Percentiles rank a stretch among this genome's conserved stretches.
These are phyloP conservation scores for Naja naja DNA, from an alignment of 2,113 vertebrate species.

Conservation along the genomic window DNA sequence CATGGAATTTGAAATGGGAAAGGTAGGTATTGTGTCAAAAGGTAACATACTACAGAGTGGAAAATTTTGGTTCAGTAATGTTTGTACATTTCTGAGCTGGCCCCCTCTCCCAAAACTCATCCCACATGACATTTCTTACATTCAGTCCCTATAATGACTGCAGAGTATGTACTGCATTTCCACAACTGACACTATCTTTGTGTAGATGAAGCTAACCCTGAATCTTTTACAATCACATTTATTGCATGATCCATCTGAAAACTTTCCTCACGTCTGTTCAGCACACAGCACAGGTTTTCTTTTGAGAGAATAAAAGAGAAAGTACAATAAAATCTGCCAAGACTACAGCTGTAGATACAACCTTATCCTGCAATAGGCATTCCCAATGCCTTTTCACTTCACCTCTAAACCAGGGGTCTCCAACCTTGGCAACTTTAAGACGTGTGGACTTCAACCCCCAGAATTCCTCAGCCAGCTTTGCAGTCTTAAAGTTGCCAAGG, in stretches of 20 bases:
- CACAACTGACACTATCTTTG: background rate
- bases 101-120: too few relatives aligned
- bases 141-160: background rate
- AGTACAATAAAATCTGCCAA: background rate
- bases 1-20: conserved; percentile 96
- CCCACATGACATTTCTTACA: background rate
- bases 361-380: background rate
- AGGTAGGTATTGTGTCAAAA: conserved; percentile 71
- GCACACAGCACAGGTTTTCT: background rate
- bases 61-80: background rate
- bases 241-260: background rate
- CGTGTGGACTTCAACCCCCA: too few relatives aligned
- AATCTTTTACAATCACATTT: background rate
- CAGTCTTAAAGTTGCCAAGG: too few relatives aligned
- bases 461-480: too few relatives aligned
- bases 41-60: background rate
- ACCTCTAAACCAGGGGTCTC: background rate
- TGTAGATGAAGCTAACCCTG: background rate
- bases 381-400: background rate
- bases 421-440: too few relatives aligned
- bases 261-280: background rate
- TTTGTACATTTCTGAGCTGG: background rate
- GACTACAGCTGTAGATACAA: background rate
- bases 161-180: background rate
- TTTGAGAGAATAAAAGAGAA: background rate